phyloP scores from a whole-genome alignment of 2,888 invertebrate species.

The Glaucopsyche alexis region DNA sequence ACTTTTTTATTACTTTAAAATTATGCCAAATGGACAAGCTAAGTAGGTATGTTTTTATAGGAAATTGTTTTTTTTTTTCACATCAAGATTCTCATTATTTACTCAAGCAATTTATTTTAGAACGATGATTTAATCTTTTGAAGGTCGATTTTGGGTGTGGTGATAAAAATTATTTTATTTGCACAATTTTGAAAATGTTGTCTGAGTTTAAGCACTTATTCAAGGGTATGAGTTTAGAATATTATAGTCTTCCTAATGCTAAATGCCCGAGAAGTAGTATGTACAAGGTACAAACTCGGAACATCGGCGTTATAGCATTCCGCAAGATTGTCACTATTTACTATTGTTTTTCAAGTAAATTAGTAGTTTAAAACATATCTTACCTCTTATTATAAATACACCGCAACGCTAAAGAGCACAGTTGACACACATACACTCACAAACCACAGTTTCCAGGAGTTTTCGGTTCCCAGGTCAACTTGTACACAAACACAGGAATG shows the following conservation, averaged over 20 bases:
- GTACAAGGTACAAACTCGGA: background rate
- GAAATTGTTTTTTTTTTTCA: background rate
- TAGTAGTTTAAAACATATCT: constrained; percentile 36
- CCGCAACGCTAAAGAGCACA: constrained; percentile 56
- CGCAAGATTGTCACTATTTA: background rate
- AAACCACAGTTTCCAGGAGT: constrained; percentile 57
- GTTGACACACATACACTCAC: constrained; percentile 69
- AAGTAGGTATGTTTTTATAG: background rate
- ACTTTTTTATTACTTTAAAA: background rate
- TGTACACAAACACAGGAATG: constrained; percentile 60
- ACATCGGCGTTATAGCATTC: background rate
- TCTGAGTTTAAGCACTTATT: background rate
- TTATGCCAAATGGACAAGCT: background rate
- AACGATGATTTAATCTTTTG: constrained; percentile 24
- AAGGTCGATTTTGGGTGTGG: constrained; percentile 27
- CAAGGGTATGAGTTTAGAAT: background rate
- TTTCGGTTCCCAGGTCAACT: constrained; percentile 54
- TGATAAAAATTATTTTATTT: constrained; percentile 12
- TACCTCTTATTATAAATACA: constrained; percentile 54
- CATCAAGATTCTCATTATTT: background rate
- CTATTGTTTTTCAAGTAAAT: background rate
- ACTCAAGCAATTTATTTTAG: constrained; percentile 3
- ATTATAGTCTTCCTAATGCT: background rate
- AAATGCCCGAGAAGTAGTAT: background rate
- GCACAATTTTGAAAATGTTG: background rate